Percentiles rank a stretch among this genome's conserved stretches.
phyloP scores from a whole-genome alignment of 1,140 invertebrate species.

The Leptinotarsa texana region DNA sequence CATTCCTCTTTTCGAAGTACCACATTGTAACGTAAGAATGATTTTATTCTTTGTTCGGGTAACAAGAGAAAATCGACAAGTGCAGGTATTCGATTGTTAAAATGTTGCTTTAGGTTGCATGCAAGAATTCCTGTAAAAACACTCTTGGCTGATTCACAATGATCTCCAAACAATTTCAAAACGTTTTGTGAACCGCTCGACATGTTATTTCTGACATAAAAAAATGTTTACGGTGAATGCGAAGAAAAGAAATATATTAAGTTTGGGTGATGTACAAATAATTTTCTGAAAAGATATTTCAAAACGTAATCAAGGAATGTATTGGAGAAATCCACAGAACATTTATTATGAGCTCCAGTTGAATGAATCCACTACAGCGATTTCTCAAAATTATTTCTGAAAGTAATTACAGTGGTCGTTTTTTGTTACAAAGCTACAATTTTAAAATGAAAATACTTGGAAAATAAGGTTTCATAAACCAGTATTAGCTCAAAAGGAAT shows the following conservation, averaged over 20 bases:
- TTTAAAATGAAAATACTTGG: too few relatives aligned
- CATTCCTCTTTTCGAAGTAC: constrained; percentile 5
- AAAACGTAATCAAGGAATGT: too few relatives aligned
- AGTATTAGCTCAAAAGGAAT: too few relatives aligned
- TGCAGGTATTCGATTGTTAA: constrained; percentile 8
- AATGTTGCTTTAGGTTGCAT: constrained; percentile 8
- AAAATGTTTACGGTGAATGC: constrained; percentile 1
- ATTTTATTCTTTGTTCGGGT: not conserved
- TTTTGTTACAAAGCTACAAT: too few relatives aligned
- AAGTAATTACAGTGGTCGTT: too few relatives aligned
- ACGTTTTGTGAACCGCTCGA: not conserved
- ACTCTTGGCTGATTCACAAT: constrained; percentile 2
- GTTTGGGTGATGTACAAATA: not conserved
- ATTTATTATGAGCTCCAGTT: too few relatives aligned
- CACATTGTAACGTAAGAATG: constrained; percentile 1
- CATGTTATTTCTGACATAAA: constrained; percentile 8
- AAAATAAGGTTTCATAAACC: too few relatives aligned
- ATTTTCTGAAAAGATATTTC: not conserved
- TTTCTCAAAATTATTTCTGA: too few relatives aligned
- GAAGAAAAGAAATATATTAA: constrained; percentile 1
- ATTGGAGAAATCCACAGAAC: too few relatives aligned
- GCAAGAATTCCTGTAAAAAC: not conserved
- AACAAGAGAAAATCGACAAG: constrained; percentile 8
- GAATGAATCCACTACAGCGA: too few relatives aligned
- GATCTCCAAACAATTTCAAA: not conserved